phyloP scores from a whole-genome alignment of 2,113 vertebrate species.

The Clarias batrachus region DNA sequence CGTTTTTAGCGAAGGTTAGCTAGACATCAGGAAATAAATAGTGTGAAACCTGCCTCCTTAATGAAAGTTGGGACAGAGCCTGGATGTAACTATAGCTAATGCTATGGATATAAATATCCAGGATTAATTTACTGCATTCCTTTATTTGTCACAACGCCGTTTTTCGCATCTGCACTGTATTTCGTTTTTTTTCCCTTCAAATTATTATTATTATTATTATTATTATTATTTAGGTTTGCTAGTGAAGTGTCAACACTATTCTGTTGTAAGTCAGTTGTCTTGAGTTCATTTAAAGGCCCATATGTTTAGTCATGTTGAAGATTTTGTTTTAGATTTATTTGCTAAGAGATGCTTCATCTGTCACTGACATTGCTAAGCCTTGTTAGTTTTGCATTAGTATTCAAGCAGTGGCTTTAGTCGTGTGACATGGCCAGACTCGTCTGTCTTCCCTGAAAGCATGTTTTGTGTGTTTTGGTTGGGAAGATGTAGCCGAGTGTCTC shows the following conservation, averaged over 20 bases:
- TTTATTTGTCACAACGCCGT: neutral
- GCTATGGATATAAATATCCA: neutral
- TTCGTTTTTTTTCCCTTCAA: too few relatives aligned
- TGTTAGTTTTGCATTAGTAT: constrained; percentile 42
- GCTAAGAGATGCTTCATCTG: neutral
- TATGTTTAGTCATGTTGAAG: neutral
- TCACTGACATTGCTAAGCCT: constrained; percentile 8
- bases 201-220: too few relatives aligned
- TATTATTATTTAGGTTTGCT: neutral
- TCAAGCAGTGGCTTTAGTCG: constrained; percentile 10
- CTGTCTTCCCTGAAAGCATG: constrained; percentile 36
- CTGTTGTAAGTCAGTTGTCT: too few relatives aligned
- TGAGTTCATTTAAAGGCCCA: neutral
- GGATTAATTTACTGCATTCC: neutral
- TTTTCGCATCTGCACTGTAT: neutral
- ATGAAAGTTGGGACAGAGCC: neutral
- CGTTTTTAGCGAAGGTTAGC: constrained; percentile 9
- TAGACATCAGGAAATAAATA: constrained; percentile 9
- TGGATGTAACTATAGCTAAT: neutral
- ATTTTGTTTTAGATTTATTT: neutral
- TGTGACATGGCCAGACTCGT: constrained; percentile 12
- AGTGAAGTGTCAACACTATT: neutral
- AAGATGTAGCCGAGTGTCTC: constrained; percentile 22
- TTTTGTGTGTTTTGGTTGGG: constrained; percentile 27
- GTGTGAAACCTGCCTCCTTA: neutral